Evolutionary conservation across 2,888 invertebrate genomes (phyloP), one percentile per base, ranked within the genome.

Genomic region (Limnephilus auricula): DNA sequence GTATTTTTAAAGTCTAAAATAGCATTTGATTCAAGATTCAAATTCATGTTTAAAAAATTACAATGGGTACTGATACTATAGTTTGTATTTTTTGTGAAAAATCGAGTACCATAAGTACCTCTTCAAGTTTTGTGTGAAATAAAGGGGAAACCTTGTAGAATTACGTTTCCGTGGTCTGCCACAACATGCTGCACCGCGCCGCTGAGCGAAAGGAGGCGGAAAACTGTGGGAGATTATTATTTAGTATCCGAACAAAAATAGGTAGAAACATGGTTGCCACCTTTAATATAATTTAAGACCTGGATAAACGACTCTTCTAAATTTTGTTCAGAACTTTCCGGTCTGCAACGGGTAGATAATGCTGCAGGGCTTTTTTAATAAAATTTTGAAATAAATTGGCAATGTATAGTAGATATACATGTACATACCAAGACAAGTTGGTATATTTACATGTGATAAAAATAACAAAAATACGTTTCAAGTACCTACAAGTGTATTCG

Each of bases 221-320:
- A 92, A 86, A 87, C 88, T 90, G 92, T 32, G 90, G 78, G 90
- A 89, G 89, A 91, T 92, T 91, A 91, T 92, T 91, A 92, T 92
- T 92, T 91, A 92, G 89, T 84, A 85, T 40, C 87, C 50, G 78
- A 92, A 92, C 89, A 92, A 92, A 92, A 91, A 87, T 85, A 86
- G 65, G 86, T 32, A 65, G 25, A 65, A 13, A 6, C 65, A 65
- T 25, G 65, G 65, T 65, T 65, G 65, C 25, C 65, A 65, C 65
- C 9, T 65, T 65, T 9, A 9, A 25, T 25, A n/a, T 65, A 25
- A 25, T 65, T 65, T n/a, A 13, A 45, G 45, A 15, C 25, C 6
- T 25, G 65, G 25, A 65, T 9, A 25, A 2, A 25, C 25, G 4
- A 25, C 25, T 4, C 50, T 15, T 18, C 40, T 10, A n/a, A n/a